phyloP scores from a whole-genome alignment of 2,888 invertebrate species.

The Eupithecia exiguata region DNA sequence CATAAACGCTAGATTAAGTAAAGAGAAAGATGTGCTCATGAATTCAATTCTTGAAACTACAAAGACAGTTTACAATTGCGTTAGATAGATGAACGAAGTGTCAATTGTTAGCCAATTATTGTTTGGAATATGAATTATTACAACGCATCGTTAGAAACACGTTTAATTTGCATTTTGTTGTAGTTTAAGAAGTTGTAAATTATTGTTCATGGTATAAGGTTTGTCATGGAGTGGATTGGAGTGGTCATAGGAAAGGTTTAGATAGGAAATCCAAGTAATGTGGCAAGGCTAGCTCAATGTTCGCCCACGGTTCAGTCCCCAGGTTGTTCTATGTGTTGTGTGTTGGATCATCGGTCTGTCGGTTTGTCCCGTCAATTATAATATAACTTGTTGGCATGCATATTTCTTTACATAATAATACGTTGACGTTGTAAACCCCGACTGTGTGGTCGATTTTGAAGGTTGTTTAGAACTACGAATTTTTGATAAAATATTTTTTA shows the following conservation, averaged over 20 bases:
- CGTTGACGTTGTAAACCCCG: slow-evolving; percentile 61
- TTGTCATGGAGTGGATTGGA: slow-evolving; percentile 9
- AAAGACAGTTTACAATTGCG: slow-evolving; percentile 19
- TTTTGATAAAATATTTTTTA: slow-evolving; percentile 67
- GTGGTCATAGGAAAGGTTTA: background rate
- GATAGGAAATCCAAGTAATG: slow-evolving; percentile 12
- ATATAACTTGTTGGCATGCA: slow-evolving; percentile 69
- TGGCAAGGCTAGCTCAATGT: slow-evolving; percentile 5
- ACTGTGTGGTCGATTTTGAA: slow-evolving; percentile 54
- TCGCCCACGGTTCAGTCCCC: background rate
- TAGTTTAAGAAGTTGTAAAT: slow-evolving; percentile 31
- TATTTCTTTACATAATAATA: slow-evolving; percentile 73
- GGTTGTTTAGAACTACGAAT: slow-evolving; percentile 64
- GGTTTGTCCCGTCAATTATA: slow-evolving; percentile 78
- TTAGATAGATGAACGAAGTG: slow-evolving; percentile 24
- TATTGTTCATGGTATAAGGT: background rate
- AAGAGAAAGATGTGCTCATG: slow-evolving; percentile 41
- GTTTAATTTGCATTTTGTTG: slow-evolving; percentile 26
- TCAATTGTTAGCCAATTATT: slow-evolving; percentile 37
- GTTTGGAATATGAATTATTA: slow-evolving; percentile 1
- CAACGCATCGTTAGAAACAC: slow-evolving; percentile 1
- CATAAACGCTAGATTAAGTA: slow-evolving; percentile 43
- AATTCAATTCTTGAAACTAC: slow-evolving; percentile 31
- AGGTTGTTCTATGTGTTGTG: slow-evolving; percentile 39
- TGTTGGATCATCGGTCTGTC: slow-evolving; percentile 50